Percentiles rank a stretch among this genome's conserved stretches.
Evolutionary conservation across 2,797 vertebrate genomes (phyloP).

Genomic region (Centropyge bicolor): DNA sequence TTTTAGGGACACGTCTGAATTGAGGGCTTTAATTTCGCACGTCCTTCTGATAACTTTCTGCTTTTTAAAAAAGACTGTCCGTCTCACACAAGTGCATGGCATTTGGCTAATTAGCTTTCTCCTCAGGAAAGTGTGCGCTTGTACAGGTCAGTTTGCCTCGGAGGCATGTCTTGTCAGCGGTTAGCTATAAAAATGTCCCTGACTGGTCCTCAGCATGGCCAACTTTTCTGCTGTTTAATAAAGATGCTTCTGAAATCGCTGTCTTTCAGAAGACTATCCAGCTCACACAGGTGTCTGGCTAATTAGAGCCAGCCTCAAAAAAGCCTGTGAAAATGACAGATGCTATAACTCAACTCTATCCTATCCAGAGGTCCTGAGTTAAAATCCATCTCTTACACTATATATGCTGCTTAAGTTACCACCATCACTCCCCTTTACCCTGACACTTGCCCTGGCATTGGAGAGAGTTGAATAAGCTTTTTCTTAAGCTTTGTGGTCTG

Average conservation of each 20-base stretch:
- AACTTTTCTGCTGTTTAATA: slow-evolving; percentile 9
- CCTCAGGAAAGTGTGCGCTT: slow-evolving; percentile 2
- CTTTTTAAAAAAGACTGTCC: slow-evolving; percentile 6
- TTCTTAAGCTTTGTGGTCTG: neutral
- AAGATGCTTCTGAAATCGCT: slow-evolving; percentile 19
- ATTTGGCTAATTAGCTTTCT: slow-evolving; percentile 44
- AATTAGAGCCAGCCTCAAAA: slow-evolving; percentile 35
- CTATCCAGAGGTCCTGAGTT: neutral
- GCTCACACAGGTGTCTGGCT: slow-evolving; percentile 32
- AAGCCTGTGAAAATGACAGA: slow-evolving; percentile 27
- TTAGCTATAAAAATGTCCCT: neutral
- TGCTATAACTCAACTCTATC: slow-evolving; percentile 11
- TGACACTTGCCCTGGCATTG: neutral
- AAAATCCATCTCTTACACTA: neutral
- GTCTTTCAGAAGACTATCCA: slow-evolving; percentile 20
- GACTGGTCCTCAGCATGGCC: neutral
- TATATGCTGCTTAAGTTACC: neutral
- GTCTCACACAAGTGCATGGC: slow-evolving; percentile 5
- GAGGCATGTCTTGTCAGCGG: slow-evolving; percentile 8
- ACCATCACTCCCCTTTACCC: neutral
- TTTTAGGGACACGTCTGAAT: neutral
- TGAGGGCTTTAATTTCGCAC: slow-evolving; percentile 7
- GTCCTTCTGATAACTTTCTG: slow-evolving; percentile 5
- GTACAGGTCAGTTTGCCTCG: slow-evolving; percentile 3
- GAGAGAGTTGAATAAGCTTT: slow-evolving; percentile 5